Evolutionary conservation across 2,113 vertebrate genomes (phyloP), one percentile per base, ranked within the genome.

Genomic region (Gadus macrocephalus): DNA sequence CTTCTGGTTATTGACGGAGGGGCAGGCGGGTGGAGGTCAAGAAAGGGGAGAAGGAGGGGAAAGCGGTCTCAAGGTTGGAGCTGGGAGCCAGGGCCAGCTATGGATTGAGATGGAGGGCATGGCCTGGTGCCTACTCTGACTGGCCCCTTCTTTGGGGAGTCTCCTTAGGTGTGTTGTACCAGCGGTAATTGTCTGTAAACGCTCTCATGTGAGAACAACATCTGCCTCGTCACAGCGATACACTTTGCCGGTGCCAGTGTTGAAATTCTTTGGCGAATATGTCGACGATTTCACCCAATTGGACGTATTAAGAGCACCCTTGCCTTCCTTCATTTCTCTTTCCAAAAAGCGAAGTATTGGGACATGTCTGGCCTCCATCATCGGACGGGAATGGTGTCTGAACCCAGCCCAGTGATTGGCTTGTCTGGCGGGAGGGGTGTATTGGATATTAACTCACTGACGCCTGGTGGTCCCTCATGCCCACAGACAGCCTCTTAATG

Each of bases 401-500:
- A 42, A 76, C 79, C 73, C 78, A 71, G 66, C 63, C 62, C 25
- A 60, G 76, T 67, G 71, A 81, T 62, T 83, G 82, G 78, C 78
- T 68, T 74, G 74, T 86, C 85, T 90, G 80, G 85, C 84, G 83
- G 53, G 71, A 81, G 64, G 65, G 76, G 64, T 82, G 78, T 88
- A 87, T 84, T 82, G 88, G 85, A 86, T 83, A 87, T 90, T 87
- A 89, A 89, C 89, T 89, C 88, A 90, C 79, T 89, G 81, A 85
- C 19, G 80, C 84, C 83, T 89, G 86, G 91, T 88, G 93, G 87
- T 91, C 86, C 88, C 93, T 95, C 94, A 96, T 94, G 94, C 91
- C 89, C 90, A 92, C 83, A 91, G 94, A 95, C 93, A 91, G 90
- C 90, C 90, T 91, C 89, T 87, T 92, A 92, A 93, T 92, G 91